A percentile compares a stretch with the other conserved stretches of the same genome.
These are phyloP conservation scores for Labroides dimidiatus DNA, from an alignment of 2,797 vertebrate species.

Conservation along the genomic window DNA sequence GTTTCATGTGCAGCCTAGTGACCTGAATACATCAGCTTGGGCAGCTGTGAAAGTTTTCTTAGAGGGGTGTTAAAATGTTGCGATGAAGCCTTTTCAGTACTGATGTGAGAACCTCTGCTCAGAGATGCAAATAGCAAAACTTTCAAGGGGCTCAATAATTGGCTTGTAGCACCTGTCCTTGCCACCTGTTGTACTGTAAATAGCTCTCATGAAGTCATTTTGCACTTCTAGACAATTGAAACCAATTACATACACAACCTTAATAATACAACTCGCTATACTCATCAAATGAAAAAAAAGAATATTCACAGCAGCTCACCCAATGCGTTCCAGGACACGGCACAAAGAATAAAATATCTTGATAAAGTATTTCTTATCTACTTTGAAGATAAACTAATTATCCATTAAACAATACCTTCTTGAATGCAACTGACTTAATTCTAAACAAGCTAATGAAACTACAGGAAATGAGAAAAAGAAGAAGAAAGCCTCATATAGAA, in stretches of 20 bases:
- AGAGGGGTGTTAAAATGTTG: constrained; percentile 50
- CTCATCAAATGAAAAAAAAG: constrained; percentile 28
- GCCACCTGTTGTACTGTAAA: constrained; percentile 55
- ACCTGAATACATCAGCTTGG: constrained; percentile 54
- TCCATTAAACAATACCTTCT: constrained; percentile 13
- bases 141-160: constrained; percentile 48
- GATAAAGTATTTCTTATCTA: constrained; percentile 30
- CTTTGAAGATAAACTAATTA: constrained; percentile 33
- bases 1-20: constrained; percentile 46
- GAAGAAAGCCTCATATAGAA: neutral
- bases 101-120: constrained; percentile 41
- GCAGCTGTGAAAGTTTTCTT: constrained; percentile 49
- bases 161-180: constrained; percentile 24
- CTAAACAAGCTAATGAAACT: constrained; percentile 10
- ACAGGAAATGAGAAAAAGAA: neutral
- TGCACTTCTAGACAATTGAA: constrained; percentile 12
- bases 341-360: constrained; percentile 20
- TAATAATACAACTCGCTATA: constrained; percentile 22
- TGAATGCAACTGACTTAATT: constrained; percentile 34
- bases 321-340: constrained; percentile 37
- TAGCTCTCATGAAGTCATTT: constrained; percentile 43
- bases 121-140: constrained; percentile 48
- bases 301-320: constrained; percentile 31
- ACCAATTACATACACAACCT: constrained; percentile 33
- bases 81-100: constrained; percentile 17